A percentile compares a stretch with the other conserved stretches of the same genome.
phyloP scores from a whole-genome alignment of 2,888 invertebrate genomes.

The Priocnemis perturbator region DNA sequence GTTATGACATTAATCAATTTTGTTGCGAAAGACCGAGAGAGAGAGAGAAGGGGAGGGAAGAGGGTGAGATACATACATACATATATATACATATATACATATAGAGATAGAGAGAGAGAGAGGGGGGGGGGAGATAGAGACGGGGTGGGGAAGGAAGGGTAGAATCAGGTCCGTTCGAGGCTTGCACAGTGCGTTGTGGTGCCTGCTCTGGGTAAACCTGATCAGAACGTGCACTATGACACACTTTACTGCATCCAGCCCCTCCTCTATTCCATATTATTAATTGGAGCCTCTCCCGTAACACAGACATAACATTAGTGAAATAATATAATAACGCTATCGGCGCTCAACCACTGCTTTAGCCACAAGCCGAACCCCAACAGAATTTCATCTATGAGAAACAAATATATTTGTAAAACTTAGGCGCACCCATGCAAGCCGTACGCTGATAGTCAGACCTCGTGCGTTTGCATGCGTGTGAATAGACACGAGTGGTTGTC shows the following conservation, averaged over 20 bases:
- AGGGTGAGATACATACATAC: too few relatives aligned
- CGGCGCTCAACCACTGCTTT: conserved; percentile 47
- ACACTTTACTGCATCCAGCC: neutral
- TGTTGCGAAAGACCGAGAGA: neutral
- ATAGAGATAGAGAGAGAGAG: neutral
- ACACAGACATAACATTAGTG: conserved; percentile 65
- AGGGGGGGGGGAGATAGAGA: too few relatives aligned
- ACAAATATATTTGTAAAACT: too few relatives aligned
- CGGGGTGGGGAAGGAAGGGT: too few relatives aligned
- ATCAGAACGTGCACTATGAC: conserved; percentile 32
- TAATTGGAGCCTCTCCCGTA: conserved; percentile 52
- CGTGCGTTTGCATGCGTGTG: too few relatives aligned
- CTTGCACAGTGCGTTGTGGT: conserved; percentile 38
- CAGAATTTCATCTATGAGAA: conserved; percentile 36
- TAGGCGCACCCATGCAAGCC: too few relatives aligned
- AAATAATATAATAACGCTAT: conserved; percentile 65
- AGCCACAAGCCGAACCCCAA: conserved; percentile 23
- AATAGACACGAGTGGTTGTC: too few relatives aligned
- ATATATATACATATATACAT: neutral
- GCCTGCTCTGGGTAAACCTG: conserved; percentile 35
- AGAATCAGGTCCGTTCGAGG: conserved; percentile 39
- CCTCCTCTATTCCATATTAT: conserved; percentile 45
- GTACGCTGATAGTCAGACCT: too few relatives aligned
- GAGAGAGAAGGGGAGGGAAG: too few relatives aligned
- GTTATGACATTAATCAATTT: too few relatives aligned